These are phyloP conservation scores for Cyaniris semiargus DNA, from an alignment of 2,888 invertebrate species.

Conservation along the genomic window DNA sequence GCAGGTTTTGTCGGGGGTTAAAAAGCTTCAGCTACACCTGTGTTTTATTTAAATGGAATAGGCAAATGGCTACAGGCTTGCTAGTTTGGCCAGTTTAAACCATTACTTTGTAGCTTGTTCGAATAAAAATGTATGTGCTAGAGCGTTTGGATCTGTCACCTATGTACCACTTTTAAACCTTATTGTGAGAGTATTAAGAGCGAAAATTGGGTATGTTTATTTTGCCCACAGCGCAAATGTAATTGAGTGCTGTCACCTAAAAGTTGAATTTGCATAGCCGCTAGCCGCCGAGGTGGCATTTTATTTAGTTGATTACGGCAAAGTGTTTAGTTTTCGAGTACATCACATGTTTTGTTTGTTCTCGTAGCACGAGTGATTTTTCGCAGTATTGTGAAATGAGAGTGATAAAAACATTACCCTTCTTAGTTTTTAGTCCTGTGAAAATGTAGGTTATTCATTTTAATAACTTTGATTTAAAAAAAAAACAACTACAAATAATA, in stretches of 20 bases:
- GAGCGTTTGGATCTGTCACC: background rate
- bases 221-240: conserved; percentile 32
- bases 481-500: too few relatives aligned
- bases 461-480: too few relatives aligned
- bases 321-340: background rate
- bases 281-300: background rate
- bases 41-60: conserved; percentile 14
- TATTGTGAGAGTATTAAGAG: background rate
- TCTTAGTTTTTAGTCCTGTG: too few relatives aligned
- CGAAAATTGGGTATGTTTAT: conserved; percentile 24
- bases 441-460: too few relatives aligned
- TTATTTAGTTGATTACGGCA: conserved; percentile 3
- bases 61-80: background rate
- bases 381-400: background rate
- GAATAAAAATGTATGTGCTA: conserved; percentile 19
- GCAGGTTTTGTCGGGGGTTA: too few relatives aligned
- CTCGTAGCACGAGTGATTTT: background rate
- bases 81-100: background rate
- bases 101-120: conserved; percentile 24
- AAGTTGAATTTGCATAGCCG: conserved; percentile 25
- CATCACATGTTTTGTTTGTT: background rate
- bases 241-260: conserved; percentile 33
- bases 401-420: too few relatives aligned
- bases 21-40: background rate
- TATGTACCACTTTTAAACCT: background rate